These are phyloP conservation scores for Phocides pigmalion DNA, from an alignment of 1,140 invertebrate genomes.

Conservation along the genomic window DNA sequence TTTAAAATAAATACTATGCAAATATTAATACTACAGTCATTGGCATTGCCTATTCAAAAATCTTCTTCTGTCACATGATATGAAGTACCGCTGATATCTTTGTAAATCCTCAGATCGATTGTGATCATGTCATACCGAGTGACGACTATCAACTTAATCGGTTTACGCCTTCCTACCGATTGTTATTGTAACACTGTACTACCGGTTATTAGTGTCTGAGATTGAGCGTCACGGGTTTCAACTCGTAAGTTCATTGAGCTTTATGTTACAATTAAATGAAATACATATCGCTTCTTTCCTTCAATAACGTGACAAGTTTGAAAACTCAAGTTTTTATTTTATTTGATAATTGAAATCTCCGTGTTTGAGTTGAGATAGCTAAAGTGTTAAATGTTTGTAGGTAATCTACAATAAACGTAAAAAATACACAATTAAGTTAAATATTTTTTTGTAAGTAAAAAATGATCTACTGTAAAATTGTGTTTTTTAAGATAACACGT, in stretches of 20 bases:
- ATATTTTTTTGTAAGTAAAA: too few relatives aligned
- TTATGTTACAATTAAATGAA: neutral
- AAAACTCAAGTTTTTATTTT: too few relatives aligned
- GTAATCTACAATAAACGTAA: too few relatives aligned
- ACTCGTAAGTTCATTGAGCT: slow-evolving; percentile 13
- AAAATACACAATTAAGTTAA: too few relatives aligned
- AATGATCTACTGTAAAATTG: too few relatives aligned
- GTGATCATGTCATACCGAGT: slow-evolving; percentile 63
- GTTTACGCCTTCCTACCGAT: slow-evolving; percentile 71
- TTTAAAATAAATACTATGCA: neutral
- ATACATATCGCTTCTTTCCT: too few relatives aligned
- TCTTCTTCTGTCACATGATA: slow-evolving; percentile 49
- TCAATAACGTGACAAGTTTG: too few relatives aligned
- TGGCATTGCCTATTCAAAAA: neutral
- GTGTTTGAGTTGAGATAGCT: too few relatives aligned
- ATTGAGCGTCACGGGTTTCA: slow-evolving; percentile 49
- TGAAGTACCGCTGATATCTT: slow-evolving; percentile 59
- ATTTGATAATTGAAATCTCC: too few relatives aligned
- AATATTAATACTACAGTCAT: neutral
- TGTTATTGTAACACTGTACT: slow-evolving; percentile 77
- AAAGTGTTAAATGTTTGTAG: too few relatives aligned
- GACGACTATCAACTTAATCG: slow-evolving; percentile 73
- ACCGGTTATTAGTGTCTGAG: slow-evolving; percentile 73
- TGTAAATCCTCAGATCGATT: slow-evolving; percentile 65
- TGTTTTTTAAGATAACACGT: too few relatives aligned